Evolutionary conservation across 2,113 vertebrate genomes (phyloP), one percentile per base, ranked within the genome.

Genomic region (Sardina pilchardus): DNA sequence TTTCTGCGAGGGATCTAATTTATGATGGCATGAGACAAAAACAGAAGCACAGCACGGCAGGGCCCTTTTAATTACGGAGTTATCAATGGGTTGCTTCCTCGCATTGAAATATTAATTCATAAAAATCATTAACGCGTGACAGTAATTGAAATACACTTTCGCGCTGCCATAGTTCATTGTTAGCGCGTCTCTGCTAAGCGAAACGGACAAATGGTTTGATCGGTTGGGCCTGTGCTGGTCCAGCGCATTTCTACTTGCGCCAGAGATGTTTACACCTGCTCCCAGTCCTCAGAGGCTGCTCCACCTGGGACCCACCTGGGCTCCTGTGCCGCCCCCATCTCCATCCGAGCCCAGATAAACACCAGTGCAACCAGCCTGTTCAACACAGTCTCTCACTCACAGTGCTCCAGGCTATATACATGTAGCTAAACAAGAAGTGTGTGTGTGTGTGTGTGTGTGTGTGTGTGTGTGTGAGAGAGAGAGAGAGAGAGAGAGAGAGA

Each of bases 391-490:
- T 53, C 48, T 53, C 16, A 53, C 17, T 4, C 48, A 19, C 14
- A 19, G 39, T 39, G n/a, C 7, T 71, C 26, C 63, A 71, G 26
- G n/a, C 26, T 71, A 30, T 71, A 71, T 3, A 14, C n/a, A n/a
- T n/a, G n/a, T n/a, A n/a, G n/a, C n/a, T n/a, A n/a, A n/a, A n/a
- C n/a, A n/a, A n/a, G n/a, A n/a, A n/a, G 63, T 14, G 6, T 71
- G n/a, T 30, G 7, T 71, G 63, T 71, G 82, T 48, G 63, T 71
- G 63, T 71, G n/a, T 71, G 63, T 71, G n/a, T 71, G 63, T 71
- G 4, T 71, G n/a, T 71, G 63, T 71, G 10, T 43, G 44, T 71
- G 75, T 50, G 12, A 6, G 39, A 47, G 81, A 12, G n/a, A n/a
- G n/a, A n/a, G n/a, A n/a, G n/a, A n/a, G n/a, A n/a, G n/a, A n/a